Evolutionary conservation across 2,888 invertebrate species (phyloP), one percentile per base, ranked within the genome.

Genomic region (Erebia ligea): DNA sequence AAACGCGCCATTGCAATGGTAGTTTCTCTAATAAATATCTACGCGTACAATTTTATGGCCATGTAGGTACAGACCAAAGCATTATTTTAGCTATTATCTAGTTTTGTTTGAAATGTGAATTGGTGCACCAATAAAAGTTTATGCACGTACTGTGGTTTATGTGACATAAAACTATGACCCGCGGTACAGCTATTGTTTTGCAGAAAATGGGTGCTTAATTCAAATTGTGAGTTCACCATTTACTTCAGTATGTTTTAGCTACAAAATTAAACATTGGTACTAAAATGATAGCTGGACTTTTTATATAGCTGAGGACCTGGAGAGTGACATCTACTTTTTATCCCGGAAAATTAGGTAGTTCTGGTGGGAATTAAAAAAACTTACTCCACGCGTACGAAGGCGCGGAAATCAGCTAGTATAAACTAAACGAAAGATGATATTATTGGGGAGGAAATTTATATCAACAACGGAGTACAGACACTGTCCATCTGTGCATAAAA

Each of bases 51-150:
- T 62, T 62, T 62, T 48, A 59, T 59, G 17, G 21, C 4, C 15
- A 67, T 59, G 34, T 34, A 34, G 34, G 34, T 50, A 8, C 59
- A 50, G 59, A 67, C 48, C 13, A 59, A 64, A 54, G 17, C 34
- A 64, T 64, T 17, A 65, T 66, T 66, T 66, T 45, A 61, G 45
- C 54, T 17, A 52, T 64, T 40, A 64, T 64, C 52, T 54, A 64
- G 52, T 40, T 52, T 10, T 52, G 52, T 34, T 50, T 64, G 52
- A 34, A 54, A 17, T 54, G 64, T 52, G 54, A 19, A 54, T 64
- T 64, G 34, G 54, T 40, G 13, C n/a, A 19, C 52, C 64, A 17
- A 64, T 64, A 64, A 64, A 64, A 64, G 52, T 64, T 64, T n/a
- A n/a, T n/a, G n/a, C n/a, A n/a, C n/a, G n/a, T n/a, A n/a, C n/a